Percentiles rank a stretch among this genome's conserved stretches.
Conservation (phyloP, 2,888 invertebrate genomes). For the Geophilus truncorum region DNA sequence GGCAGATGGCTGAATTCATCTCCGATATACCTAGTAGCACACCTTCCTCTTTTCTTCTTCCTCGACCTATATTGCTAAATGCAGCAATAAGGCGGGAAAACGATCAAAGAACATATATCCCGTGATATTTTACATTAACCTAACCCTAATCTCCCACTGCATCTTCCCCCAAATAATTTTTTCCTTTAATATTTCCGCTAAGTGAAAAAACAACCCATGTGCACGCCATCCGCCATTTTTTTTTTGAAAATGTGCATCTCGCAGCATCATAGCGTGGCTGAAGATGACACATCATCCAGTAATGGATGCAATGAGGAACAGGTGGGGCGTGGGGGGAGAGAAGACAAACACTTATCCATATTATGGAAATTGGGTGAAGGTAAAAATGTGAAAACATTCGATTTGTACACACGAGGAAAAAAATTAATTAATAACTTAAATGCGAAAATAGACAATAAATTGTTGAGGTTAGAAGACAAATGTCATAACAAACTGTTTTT, state of each 20-base stretch:
- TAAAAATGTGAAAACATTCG: not conserved
- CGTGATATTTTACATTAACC: no score
- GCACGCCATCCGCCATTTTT: not conserved
- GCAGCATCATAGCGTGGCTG: no score
- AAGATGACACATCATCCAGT: not conserved
- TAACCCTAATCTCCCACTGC: not conserved
- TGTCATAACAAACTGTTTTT: not conserved
- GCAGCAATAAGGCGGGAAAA: not conserved
- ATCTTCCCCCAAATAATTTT: not conserved
- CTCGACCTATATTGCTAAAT: constrained; percentile 6
- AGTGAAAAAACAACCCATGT: not conserved
- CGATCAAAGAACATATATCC: not conserved
- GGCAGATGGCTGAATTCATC: constrained; percentile 23
- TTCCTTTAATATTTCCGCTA: not conserved
- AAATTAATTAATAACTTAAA: not conserved
- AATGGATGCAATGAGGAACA: not conserved
- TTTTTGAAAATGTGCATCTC: not conserved
- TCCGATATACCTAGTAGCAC: constrained; percentile 12
- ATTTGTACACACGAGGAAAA: not conserved
- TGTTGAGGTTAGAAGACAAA: not conserved
- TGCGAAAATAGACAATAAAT: not conserved
- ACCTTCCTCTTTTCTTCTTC: constrained; percentile 18
- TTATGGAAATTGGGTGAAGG: constrained; percentile 15
- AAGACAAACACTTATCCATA: not conserved
- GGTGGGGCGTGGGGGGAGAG: not conserved